A percentile compares a stretch with the other conserved stretches of the same genome.
Conservation (phyloP, 2,888 invertebrate species). For the Melanchra persicariae region DNA sequence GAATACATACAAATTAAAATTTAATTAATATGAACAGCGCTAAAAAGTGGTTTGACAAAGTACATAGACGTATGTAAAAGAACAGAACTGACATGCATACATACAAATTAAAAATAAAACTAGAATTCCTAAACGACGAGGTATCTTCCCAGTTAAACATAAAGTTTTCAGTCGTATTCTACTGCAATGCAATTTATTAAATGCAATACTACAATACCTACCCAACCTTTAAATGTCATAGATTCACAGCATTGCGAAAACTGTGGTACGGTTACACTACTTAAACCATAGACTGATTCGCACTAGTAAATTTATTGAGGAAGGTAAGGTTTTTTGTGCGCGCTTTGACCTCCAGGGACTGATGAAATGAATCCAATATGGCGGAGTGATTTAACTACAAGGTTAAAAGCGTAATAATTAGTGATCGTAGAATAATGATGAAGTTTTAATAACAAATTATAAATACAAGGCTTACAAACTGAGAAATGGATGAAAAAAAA, state of each 20-base stretch:
- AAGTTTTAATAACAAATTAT: no score
- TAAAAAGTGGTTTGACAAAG: not conserved
- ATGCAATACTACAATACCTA: slow-evolving; percentile 29
- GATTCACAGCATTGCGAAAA: slow-evolving; percentile 34
- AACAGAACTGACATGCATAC: no score
- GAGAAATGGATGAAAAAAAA: no score
- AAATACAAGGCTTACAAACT: no score
- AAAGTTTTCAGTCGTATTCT: not conserved
- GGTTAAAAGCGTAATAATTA: no score
- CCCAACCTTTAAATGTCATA: slow-evolving; percentile 31
- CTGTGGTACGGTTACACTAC: slow-evolving; percentile 37
- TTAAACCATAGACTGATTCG: slow-evolving; percentile 52
- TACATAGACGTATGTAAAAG: not conserved
- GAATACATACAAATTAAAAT: no score
- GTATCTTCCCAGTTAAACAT: not conserved
- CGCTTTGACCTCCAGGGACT: slow-evolving; percentile 10
- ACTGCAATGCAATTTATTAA: not conserved
- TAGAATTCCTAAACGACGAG: no score
- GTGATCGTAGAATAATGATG: no score
- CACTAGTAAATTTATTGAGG: slow-evolving; percentile 16
- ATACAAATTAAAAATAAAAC: no score
- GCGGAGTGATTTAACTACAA: not conserved
- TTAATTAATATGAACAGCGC: no score
- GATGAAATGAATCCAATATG: slow-evolving; percentile 33
- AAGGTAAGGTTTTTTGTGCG: slow-evolving; percentile 27